Percentiles rank a stretch among this genome's conserved stretches.
phyloP scores from a whole-genome alignment of 2,888 invertebrate genomes.

The Lepidocyrtinus sp. region DNA sequence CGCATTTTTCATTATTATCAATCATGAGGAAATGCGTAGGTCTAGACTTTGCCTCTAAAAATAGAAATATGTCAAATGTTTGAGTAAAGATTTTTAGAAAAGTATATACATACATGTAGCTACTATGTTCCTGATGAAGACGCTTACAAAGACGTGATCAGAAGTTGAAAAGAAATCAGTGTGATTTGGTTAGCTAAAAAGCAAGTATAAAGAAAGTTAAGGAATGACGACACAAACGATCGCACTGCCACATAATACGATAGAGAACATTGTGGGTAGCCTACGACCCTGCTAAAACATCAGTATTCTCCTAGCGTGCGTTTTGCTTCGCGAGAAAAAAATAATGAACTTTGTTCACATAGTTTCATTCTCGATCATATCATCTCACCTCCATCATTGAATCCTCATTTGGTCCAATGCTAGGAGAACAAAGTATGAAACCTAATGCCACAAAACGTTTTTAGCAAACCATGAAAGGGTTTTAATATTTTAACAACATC shows the following conservation, averaged over 20 bases:
- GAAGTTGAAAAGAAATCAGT: slow-evolving; percentile 31
- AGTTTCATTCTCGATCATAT: slow-evolving; percentile 49
- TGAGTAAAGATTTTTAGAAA: no score
- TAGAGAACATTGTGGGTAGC: not conserved
- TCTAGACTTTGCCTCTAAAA: not conserved
- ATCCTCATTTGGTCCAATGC: slow-evolving; percentile 35
- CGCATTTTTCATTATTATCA: not conserved
- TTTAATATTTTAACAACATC: no score
- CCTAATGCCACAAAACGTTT: no score
- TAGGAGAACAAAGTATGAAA: no score
- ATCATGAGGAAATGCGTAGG: not conserved
- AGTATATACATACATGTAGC: not conserved
- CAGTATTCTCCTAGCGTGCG: slow-evolving; percentile 4
- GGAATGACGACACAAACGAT: not conserved
- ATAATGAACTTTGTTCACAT: slow-evolving; percentile 54
- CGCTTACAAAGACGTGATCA: slow-evolving; percentile 52
- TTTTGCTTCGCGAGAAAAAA: slow-evolving; percentile 18
- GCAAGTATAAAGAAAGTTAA: not conserved
- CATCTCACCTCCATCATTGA: slow-evolving; percentile 39
- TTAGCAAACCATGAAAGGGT: no score
- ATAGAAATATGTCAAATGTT: not conserved
- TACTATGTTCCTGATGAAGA: slow-evolving; percentile 53
- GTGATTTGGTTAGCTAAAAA: not conserved
- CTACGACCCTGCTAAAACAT: not conserved
- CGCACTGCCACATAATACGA: slow-evolving; percentile 15